Conservation (phyloP, 2,113 vertebrate genomes). For the Ornithorhynchus anatinus region DNA sequence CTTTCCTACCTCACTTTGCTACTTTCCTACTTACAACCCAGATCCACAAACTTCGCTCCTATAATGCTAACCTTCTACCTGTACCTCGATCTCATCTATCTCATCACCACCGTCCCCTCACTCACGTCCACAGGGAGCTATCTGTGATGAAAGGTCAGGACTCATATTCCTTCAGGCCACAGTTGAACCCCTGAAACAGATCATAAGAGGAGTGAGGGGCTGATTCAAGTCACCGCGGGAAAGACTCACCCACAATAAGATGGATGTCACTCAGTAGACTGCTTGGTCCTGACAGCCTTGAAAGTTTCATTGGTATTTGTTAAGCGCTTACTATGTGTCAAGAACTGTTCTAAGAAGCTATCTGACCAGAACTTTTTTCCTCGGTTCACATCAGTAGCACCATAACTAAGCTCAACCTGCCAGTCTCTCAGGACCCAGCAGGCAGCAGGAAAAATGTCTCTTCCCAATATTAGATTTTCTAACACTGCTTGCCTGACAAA, state of each 20-base stretch:
- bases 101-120: neutral
- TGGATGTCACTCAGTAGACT: neutral
- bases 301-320: neutral
- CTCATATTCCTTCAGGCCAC: neutral
- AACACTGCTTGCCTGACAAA: constrained; percentile 55
- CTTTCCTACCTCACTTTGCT: too few species aligned
- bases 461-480: constrained; percentile 53
- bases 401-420: constrained; percentile 17
- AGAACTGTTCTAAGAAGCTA: too few species aligned
- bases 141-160: neutral
- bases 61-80: neutral
- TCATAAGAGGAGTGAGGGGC: neutral
- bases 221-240: neutral
- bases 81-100: neutral
- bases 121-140: neutral
- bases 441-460: constrained; percentile 39
- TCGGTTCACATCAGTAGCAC: neutral
- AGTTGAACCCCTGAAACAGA: neutral
- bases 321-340: neutral
- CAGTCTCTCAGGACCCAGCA: neutral
- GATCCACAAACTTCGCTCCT: neutral
- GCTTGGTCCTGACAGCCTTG: neutral
- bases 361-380: too few species aligned
- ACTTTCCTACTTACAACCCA: neutral
- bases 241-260: neutral